Conservation (phyloP, 2,113 vertebrate genomes). For the Eubucco bourcierii region DNA sequence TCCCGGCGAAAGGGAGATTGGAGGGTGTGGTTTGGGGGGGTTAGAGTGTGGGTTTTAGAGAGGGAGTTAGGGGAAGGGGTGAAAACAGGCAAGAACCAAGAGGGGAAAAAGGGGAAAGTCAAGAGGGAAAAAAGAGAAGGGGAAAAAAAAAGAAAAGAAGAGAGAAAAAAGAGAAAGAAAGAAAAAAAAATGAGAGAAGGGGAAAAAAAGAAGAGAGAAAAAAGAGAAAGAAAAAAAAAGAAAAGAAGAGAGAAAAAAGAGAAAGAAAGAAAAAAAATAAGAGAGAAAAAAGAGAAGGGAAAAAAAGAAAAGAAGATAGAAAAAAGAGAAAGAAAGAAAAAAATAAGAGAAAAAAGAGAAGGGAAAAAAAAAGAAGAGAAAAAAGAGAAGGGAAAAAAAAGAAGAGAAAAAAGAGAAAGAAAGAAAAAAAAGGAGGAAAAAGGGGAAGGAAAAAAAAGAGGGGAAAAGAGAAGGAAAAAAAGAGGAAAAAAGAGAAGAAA, state of each 20-base stretch:
- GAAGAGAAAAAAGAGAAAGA: background rate
- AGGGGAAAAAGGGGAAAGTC: background rate
- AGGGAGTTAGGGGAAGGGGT: background rate
- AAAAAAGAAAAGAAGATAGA: background rate
- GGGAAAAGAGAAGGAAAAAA: too few relatives aligned
- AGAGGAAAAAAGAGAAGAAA: too few relatives aligned
- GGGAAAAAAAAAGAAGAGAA: background rate
- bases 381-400: background rate
- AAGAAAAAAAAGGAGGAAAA: background rate
- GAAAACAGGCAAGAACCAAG: background rate
- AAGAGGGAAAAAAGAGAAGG: too few relatives aligned
- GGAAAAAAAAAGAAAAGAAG: too few relatives aligned
- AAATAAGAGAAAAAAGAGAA: background rate
- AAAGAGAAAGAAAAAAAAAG: too few relatives aligned
- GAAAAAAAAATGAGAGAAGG: too few relatives aligned
- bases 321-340: background rate
- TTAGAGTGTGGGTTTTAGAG: background rate
- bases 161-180: too few relatives aligned
- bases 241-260: too few relatives aligned
- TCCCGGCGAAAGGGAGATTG: conserved; percentile 15
- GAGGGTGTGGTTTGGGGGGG: background rate
- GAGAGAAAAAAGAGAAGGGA: too few relatives aligned
- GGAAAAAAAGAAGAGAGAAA: too few relatives aligned
- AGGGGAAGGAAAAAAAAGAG: background rate
- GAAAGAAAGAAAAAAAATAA: background rate